Evolutionary conservation across 2,797 vertebrate genomes (phyloP), one percentile per base, ranked within the genome.

Genomic region (Hoplostethus mediterraneus): DNA sequence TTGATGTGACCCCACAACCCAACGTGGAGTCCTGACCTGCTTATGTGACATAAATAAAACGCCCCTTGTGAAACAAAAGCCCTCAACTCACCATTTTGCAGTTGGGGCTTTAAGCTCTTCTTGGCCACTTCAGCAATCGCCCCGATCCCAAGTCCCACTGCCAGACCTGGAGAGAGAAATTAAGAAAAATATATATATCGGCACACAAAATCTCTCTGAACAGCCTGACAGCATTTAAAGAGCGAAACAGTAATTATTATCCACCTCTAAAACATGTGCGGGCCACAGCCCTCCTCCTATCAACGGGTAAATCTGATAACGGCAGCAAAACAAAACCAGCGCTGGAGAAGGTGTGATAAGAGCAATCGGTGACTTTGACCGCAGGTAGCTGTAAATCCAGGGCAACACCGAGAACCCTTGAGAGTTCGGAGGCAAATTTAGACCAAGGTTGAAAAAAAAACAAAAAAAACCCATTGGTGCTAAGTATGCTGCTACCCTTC

Each of bases 111-210:
- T 28, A 97, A 93, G 75, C 90, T 97, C 89, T 98, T 99, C 92
- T 98, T 99, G 5, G 97, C 97, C n/a, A 97, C 95, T 85, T 97
- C 96, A 3, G 96, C 96, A 63, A 99, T 82, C 0, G 97, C 97
- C 3, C 97, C 97, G 0, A 99, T 90, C 62, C 97, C 97, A 51
- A 99, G 94, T 53, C 97, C 96, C 55, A 99, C 93, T 0, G 97
- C 97, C 81, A 99, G 86, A 52, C 98, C 97, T 98, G 90, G 47
- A 59, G 53, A 47, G 30, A 48, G 2, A 47, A 53, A 66, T 1
- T 0, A 30, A 17, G 21, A 10, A 16, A 5, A 17, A n/a, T 1
- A 38, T 3, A 58, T 36, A 58, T 13, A 25, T 30, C 0, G 2
- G 10, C 17, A 38, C 11, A 61, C 2, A 30, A 17, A 25, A 10